These are phyloP conservation scores for Scophthalmus maximus DNA, from an alignment of 2,113 vertebrate genomes.

Conservation along the genomic window DNA sequence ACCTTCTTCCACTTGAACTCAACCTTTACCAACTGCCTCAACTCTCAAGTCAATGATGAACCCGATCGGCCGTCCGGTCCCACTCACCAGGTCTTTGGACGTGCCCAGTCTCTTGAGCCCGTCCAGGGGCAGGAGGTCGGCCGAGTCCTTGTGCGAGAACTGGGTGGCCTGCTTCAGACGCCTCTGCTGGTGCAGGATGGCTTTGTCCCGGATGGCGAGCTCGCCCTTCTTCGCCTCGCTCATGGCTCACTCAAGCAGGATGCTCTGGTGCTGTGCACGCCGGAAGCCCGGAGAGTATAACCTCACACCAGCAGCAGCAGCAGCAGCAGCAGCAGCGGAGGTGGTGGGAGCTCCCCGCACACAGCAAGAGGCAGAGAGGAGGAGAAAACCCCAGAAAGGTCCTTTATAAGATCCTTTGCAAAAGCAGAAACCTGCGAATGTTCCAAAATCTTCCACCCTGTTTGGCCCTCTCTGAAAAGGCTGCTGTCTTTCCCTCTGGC, in stretches of 20 bases:
- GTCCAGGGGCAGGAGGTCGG: constrained; percentile 96
- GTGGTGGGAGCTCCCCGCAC: constrained; percentile 1
- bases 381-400: constrained; percentile 9
- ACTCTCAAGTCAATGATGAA: background rate
- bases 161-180: constrained; percentile 94
- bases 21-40: background rate
- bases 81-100: constrained; percentile 95
- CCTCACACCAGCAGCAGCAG: constrained; percentile 2
- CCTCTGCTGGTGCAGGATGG: constrained; percentile 91
- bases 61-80: background rate
- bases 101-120: constrained; percentile 94
- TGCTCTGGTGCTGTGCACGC: constrained; percentile 20
- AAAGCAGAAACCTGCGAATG: constrained; percentile 20
- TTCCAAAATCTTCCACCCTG: constrained; percentile 22
- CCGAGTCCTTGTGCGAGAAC: constrained; percentile 97
- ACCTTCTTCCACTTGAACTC: too few species aligned
- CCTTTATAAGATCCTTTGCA: constrained; percentile 23
- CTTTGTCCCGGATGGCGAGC: constrained; percentile 87
- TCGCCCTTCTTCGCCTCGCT: constrained; percentile 82
- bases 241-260: constrained; percentile 51
- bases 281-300: constrained; percentile 5
- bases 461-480: constrained; percentile 29
- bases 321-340: constrained; percentile 9
- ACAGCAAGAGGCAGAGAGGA: constrained; percentile 1
- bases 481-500: constrained; percentile 43